Evolutionary conservation across 1,140 invertebrate species (phyloP).

Genomic region (Arion vulgaris): DNA sequence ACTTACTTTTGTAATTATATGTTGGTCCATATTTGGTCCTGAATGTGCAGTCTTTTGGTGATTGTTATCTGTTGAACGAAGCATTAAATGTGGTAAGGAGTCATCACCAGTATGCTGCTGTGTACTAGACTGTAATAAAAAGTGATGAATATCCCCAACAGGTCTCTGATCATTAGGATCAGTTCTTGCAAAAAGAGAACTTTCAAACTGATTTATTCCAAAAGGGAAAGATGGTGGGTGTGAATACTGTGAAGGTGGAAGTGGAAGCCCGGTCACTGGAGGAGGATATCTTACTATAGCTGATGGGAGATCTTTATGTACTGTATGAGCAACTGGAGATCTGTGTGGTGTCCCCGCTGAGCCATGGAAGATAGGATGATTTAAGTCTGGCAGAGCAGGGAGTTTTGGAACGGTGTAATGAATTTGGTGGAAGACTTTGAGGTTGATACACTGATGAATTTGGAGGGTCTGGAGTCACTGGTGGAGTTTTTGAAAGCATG

Average conservation of each 20-base stretch:
- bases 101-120: background rate
- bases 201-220: slow-evolving; percentile 26
- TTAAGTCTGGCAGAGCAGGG: slow-evolving; percentile 3
- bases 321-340: background rate
- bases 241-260: slow-evolving; percentile 13
- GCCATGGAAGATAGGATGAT: slow-evolving; percentile 19
- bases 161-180: slow-evolving; percentile 1
- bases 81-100: background rate
- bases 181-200: slow-evolving; percentile 21
- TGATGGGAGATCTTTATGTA: slow-evolving; percentile 23
- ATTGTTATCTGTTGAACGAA: background rate
- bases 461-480: slow-evolving; percentile 15
- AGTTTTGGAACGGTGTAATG: slow-evolving; percentile 1
- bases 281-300: slow-evolving; percentile 35
- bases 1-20: background rate
- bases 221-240: slow-evolving; percentile 4
- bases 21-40: background rate
- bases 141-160: background rate
- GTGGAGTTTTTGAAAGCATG: slow-evolving; percentile 18
- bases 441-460: background rate
- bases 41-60: background rate
- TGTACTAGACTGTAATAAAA: background rate
- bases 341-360: background rate
- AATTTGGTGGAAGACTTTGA: slow-evolving; percentile 20
- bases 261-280: slow-evolving; percentile 17